Evolutionary conservation across 2,113 vertebrate genomes (phyloP), one percentile per base, ranked within the genome.

Genomic region (Delphinapterus leucas): DNA sequence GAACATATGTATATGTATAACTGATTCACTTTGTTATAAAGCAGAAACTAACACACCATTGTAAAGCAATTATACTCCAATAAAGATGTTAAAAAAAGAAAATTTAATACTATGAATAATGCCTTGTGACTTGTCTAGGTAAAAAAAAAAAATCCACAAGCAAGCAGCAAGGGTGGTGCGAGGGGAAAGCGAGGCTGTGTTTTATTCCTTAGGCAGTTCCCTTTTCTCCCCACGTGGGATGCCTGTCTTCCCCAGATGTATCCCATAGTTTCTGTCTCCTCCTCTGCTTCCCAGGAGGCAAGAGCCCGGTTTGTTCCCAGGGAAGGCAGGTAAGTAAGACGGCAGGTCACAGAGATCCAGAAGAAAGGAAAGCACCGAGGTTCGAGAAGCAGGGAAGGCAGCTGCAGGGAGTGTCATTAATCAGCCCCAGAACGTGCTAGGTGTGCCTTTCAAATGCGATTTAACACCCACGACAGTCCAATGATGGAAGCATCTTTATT

Each of bases 401-500:
- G 41, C 76, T 38, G 1, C 8, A 28, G 38, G 13, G 25, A 6
- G 0, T 0, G 1, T 33, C 18, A 25, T 21, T 47, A 9, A 47
- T 36, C 28, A 80, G 58, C 58, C 60, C 18, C 58, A 67, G 65
- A 31, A 31, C 3, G 25, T 9, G 26, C 12, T 17, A 10, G 9
- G 36, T 53, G 31, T 12, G 28, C 17, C 28, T 77, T 44, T 17
- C 61, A 84, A 70, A 15, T 2, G 44, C 65, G 41, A 3, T 23
- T 41, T 68, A 44, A 41, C 25, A 33, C 13, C 4, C 61, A 26
- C 2, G 0, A 8, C 4, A 6, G 3, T 7, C 8, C 8, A 9
- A 41, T 7, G 63, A 11, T 38, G 31, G 20, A 8, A n/a, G 26
- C 25, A 2, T 41, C 68, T 18, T 36, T 6, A 15, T 3, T 8